Conservation (phyloP, 1,140 invertebrate genomes). For the Macrocentrus cingulum region DNA sequence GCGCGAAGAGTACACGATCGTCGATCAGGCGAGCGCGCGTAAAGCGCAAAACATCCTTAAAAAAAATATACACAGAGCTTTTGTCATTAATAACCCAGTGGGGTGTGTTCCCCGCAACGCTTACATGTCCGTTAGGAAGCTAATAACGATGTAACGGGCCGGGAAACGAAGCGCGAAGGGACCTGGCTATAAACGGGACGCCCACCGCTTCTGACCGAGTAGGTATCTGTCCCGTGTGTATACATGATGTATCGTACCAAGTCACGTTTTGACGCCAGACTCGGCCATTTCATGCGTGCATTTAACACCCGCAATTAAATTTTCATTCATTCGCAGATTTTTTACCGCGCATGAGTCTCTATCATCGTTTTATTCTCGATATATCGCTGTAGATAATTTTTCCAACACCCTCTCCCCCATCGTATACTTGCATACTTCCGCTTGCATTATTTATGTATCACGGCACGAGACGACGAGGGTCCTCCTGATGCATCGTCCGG, state of each 20-base stretch:
- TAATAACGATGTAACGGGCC: constrained; percentile 50
- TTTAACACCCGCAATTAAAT: constrained; percentile 5
- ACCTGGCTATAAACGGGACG: constrained; percentile 21
- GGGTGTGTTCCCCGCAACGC: constrained; percentile 42
- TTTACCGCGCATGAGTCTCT: too few species aligned
- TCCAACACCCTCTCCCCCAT: neutral
- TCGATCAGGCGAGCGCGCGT: neutral
- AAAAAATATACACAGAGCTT: constrained; percentile 44
- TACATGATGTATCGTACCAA: constrained; percentile 2
- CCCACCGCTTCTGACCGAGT: constrained; percentile 22
- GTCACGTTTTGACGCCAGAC: constrained; percentile 6
- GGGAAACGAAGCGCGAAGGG: constrained; percentile 35
- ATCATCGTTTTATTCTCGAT: neutral
- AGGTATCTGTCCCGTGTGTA: constrained; percentile 1
- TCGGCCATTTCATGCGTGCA: neutral
- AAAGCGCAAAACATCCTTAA: neutral
- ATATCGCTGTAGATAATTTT: neutral
- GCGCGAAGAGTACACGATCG: neutral
- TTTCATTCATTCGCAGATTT: constrained; percentile 16
- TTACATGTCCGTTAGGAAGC: constrained; percentile 44
- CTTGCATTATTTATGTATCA: constrained; percentile 24
- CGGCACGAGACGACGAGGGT: neutral
- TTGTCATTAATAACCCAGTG: constrained; percentile 52
- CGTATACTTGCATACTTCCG: neutral
- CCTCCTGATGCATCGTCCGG: too few species aligned